Evolutionary conservation across 2,888 invertebrate genomes (phyloP), one percentile per base, ranked within the genome.

Genomic region (Drosophila basisetae): DNA sequence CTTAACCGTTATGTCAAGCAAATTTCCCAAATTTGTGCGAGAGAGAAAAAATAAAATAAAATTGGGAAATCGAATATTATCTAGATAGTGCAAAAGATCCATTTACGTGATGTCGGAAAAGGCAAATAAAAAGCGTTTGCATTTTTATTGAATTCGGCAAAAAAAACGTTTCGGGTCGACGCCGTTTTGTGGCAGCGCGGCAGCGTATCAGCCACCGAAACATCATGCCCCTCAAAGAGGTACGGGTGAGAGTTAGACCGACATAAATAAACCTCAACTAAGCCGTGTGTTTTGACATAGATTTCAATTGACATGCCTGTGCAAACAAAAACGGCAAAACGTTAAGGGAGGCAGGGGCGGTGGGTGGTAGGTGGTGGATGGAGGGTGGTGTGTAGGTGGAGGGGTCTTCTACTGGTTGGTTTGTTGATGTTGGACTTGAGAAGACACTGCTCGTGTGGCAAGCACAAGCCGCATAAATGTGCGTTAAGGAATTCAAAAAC

Each of bases 201-300:
- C 30, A 25, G 47, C 16, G 16, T 43, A 22, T 30, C 30, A 30
- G 50, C 18, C 4, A 25, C 13, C 47, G 25, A 18, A 28, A 22
- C 7, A 16, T 11, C 22, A 2, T 22, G 33, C 31, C 47, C 18
- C 47, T 33, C 18, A 50, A 28, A 47, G 47, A 18, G 41, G 35
- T 55, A 35, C 1, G 39, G 41, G 33, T n/a, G 49, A 39, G 49
- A 70, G 73, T 54, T 49, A 58, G 73, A 85, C 89, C 89, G 77
- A 82, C 90, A 82, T 88, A 90, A 90, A 90, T 90, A 86, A 90
- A 86, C 90, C 90, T 90, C 89, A 86, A 86, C 87, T 90, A 89
- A 86, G 89, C 81, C 81, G 84, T 90, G 84, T 86, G 87, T 86
- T 86, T 86, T 90, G 91, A 90, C 91, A 90, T 89, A 90, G 89